Evolutionary conservation across 1,140 invertebrate genomes (phyloP), one percentile per base, ranked within the genome.

Genomic region (Ceratosolen fusciceps): DNA sequence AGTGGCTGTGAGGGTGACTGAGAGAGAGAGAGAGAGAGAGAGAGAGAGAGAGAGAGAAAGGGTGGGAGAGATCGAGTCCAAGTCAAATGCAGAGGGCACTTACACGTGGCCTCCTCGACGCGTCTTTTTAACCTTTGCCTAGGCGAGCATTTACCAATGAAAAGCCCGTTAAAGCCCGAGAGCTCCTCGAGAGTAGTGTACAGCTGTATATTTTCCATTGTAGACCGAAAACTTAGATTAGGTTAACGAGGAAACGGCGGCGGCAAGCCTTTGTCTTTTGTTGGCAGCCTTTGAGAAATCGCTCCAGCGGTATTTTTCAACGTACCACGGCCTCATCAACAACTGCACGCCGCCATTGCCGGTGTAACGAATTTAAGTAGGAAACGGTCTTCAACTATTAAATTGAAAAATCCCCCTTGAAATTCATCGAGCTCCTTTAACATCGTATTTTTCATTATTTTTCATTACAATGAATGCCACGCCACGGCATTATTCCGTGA

Each of bases 81-180:
- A 52, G 62, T 31, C 52, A 34, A 60, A 77, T 77, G 52, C 37
- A 58, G 68, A 70, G 52, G 68, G 56, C 31, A 52, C 58, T 43
- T 29, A 54, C n/a, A 54, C 58, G 43, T 37, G 31, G 29, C 37
- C 47, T 43, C 12, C 14, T 1, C n/a, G 52, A 43, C n/a, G 31
- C 21, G 24, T 74, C 71, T 74, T 74, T 79, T 74, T 24, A 52
- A 31, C 60, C 71, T 74, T 74, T 74, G 78, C 49, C 72, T 74
- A 79, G 31, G 24, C 62, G 68, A 24, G 54, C 58, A 65, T 67
- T 79, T 74, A 68, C 77, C 74, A 79, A 79, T 79, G 77, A 74
- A 79, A 79, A 52, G 72, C 62, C 72, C 60, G 60, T 74, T 68
- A 74, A 68, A 29, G 14, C 74, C 29, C 21, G 56, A 74, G 74